phyloP scores from a whole-genome alignment of 2,888 invertebrate genomes.

The Ophraella communa region DNA sequence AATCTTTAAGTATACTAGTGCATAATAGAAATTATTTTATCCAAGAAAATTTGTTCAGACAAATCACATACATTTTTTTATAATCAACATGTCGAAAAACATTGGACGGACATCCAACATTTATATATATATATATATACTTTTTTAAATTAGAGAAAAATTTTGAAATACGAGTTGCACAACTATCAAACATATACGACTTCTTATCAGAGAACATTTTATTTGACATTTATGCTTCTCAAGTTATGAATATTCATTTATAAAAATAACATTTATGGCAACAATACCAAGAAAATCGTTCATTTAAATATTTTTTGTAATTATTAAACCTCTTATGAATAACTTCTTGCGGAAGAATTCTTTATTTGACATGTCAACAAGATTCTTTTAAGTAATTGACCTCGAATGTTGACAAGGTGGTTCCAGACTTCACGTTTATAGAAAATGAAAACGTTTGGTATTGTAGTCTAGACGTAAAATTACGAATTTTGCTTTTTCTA shows the following conservation, averaged over 20 bases:
- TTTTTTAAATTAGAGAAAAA: background rate
- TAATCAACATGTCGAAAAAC: slow-evolving; percentile 14
- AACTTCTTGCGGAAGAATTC: too few relatives aligned
- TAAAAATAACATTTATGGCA: slow-evolving; percentile 1
- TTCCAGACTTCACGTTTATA: too few relatives aligned
- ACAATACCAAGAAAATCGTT: background rate
- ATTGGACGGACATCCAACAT: slow-evolving; percentile 44
- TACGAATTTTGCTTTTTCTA: too few relatives aligned
- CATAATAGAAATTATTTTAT: slow-evolving; percentile 11
- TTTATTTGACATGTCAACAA: background rate
- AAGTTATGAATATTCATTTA: background rate
- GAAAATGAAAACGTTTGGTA: too few relatives aligned
- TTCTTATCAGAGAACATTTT: background rate
- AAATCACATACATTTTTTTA: slow-evolving; percentile 17
- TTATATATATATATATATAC: too few relatives aligned
- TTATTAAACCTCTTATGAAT: too few relatives aligned
- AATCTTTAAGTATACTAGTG: slow-evolving; percentile 24
- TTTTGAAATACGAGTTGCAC: background rate
- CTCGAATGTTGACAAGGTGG: background rate
- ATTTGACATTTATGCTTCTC: background rate
- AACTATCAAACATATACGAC: background rate
- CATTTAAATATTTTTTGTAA: background rate
- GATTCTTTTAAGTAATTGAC: background rate
- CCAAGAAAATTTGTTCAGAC: slow-evolving; percentile 23
- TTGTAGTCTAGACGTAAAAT: too few relatives aligned